Percentiles rank a stretch among this genome's conserved stretches.
phyloP scores from a whole-genome alignment of 2,113 vertebrate species.

The Mastomys coucha region DNA sequence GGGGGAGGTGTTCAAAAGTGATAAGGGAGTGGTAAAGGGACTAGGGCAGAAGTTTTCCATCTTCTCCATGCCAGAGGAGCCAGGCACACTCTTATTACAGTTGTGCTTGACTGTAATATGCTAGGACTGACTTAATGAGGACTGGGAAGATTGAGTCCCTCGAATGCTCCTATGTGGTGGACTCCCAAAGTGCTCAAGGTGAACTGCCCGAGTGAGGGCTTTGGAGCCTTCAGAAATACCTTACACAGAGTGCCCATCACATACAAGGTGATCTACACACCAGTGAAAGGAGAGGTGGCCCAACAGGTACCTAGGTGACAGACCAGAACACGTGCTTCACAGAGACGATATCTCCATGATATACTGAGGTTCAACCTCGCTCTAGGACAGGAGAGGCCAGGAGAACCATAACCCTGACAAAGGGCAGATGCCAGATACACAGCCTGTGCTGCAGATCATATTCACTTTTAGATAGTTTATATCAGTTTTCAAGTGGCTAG shows the following conservation, averaged over 20 bases:
- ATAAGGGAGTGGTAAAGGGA: background rate
- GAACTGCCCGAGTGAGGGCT: background rate
- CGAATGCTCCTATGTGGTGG: background rate
- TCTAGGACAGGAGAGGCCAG: background rate
- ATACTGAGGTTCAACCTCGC: background rate
- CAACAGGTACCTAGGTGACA: background rate
- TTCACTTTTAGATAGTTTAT: background rate
- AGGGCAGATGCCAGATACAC: background rate
- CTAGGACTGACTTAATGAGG: too few relatives aligned
- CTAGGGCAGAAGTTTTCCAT: background rate
- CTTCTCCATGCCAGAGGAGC: background rate
- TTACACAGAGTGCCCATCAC: background rate
- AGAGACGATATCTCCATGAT: background rate
- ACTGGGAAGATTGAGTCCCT: background rate
- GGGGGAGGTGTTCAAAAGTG: background rate
- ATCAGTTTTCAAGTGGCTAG: background rate
- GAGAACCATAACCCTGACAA: background rate
- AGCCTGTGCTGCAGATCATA: background rate
- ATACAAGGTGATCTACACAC: background rate
- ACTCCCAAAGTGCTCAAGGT: background rate
- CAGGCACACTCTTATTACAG: background rate
- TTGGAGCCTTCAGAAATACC: background rate
- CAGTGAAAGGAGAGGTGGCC: background rate
- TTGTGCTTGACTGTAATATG: too few relatives aligned
- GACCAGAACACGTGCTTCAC: background rate